These are phyloP conservation scores for Orthonevra nobilis DNA, from an alignment of 2,888 invertebrate species.

Conservation along the genomic window DNA sequence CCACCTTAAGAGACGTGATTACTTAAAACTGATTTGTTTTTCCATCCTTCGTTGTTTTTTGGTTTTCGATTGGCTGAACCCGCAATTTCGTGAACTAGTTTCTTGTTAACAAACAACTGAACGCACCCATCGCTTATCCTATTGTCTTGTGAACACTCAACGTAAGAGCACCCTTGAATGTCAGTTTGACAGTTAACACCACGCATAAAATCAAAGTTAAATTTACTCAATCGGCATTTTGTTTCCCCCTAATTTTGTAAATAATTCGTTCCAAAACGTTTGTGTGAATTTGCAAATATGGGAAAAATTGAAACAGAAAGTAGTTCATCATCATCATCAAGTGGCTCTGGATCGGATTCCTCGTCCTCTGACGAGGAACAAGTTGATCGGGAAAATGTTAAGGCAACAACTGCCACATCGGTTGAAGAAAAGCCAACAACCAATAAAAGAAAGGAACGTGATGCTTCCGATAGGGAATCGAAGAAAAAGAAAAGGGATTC, in stretches of 20 bases:
- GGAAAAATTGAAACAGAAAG: slow-evolving; percentile 33
- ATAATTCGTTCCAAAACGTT: slow-evolving; percentile 26
- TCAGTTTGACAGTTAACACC: slow-evolving; percentile 28
- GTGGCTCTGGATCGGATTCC: slow-evolving; percentile 16
- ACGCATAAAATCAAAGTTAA: slow-evolving; percentile 36
- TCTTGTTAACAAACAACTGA: too few relatives aligned
- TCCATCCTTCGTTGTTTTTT: too few relatives aligned
- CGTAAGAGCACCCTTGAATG: too few relatives aligned
- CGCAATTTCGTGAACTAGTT: too few relatives aligned
- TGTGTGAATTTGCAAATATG: slow-evolving; percentile 28
- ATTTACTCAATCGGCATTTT: slow-evolving; percentile 13
- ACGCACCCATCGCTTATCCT: too few relatives aligned
- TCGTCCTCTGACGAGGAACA: slow-evolving; percentile 16
- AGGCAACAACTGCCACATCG: slow-evolving; percentile 42
- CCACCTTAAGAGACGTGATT: too few relatives aligned
- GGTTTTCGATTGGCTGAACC: too few relatives aligned
- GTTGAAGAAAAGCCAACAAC: slow-evolving; percentile 1
- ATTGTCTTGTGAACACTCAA: too few relatives aligned
- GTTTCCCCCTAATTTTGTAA: slow-evolving; percentile 14
- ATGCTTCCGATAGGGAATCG: neutral
- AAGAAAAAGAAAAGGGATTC: slow-evolving; percentile 4
- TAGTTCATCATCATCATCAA: slow-evolving; percentile 45
- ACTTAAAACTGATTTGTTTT: too few relatives aligned
- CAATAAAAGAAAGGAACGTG: neutral
- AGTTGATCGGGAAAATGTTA: neutral